Evolutionary conservation across 2,113 vertebrate species (phyloP).

Genomic region (Lynx canadensis): DNA sequence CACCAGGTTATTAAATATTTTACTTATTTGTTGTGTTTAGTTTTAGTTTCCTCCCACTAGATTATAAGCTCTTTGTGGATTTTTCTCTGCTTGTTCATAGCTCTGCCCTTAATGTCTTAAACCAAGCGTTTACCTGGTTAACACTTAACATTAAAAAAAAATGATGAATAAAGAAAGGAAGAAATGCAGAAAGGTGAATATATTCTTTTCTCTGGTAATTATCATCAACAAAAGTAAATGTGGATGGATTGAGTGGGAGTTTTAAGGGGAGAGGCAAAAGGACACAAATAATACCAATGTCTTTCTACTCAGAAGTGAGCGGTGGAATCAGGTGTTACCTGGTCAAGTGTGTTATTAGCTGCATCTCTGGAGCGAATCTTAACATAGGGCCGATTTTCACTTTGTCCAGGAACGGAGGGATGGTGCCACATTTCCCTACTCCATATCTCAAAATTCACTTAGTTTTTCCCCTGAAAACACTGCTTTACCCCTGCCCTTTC

Average conservation of each 20-base stretch:
- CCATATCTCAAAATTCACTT: background rate
- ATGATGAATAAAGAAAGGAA: background rate
- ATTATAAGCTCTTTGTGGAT: background rate
- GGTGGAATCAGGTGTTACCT: accelerated
- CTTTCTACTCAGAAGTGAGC: background rate
- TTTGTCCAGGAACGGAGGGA: background rate
- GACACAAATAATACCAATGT: background rate
- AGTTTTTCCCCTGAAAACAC: background rate
- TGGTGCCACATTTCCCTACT: accelerated
- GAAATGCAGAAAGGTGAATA: background rate
- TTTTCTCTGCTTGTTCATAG: background rate
- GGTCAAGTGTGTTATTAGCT: too few relatives aligned
- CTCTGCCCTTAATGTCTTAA: background rate
- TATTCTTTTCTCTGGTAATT: background rate
- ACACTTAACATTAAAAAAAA: background rate
- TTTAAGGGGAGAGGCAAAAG: background rate
- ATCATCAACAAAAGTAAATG: background rate
- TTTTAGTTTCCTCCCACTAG: background rate
- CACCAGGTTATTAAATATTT: background rate
- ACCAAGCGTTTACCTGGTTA: background rate
- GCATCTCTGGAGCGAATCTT: background rate
- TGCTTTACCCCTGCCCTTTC: background rate
- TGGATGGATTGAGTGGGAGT: accelerated
- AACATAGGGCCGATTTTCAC: background rate
- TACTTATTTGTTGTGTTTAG: background rate